Conservation (phyloP, 1,140 invertebrate species). For the Panagrolaimus sp. region DNA sequence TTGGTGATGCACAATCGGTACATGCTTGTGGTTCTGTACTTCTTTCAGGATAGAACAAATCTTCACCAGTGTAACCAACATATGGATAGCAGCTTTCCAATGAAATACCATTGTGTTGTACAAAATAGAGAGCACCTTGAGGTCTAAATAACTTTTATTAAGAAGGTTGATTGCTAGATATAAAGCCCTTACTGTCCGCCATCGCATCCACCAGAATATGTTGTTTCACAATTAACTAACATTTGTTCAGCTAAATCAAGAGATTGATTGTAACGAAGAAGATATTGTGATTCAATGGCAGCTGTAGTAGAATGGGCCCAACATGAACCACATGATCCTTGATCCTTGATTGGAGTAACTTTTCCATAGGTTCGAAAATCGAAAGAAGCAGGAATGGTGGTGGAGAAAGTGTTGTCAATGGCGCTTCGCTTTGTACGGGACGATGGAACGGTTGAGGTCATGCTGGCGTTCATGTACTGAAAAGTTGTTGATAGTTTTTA, state of each 20-base stretch:
- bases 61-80: not conserved
- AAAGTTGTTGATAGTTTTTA: too few species aligned
- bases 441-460: too few species aligned
- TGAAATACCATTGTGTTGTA: not conserved
- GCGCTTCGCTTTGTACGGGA: too few species aligned
- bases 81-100: not conserved
- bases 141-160: too few species aligned
- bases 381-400: not conserved
- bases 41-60: too few species aligned
- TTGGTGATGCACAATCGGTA: not conserved
- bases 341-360: not conserved
- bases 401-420: too few species aligned
- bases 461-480: too few species aligned
- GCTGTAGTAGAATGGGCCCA: constrained; percentile 95
- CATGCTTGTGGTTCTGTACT: too few species aligned
- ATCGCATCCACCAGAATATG: constrained; percentile 76
- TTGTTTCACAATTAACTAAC: constrained; percentile 74
- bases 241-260: constrained; percentile 85
- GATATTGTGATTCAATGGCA: constrained; percentile 86
- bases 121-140: constrained; percentile 57
- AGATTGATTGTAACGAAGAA: constrained; percentile 72
- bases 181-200: too few species aligned
- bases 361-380: not conserved
- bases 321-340: constrained; percentile 76
- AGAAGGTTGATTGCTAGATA: too few species aligned